Evolutionary conservation across 2,888 invertebrate species (phyloP).

Genomic region (Trichogramma evanescens): DNA sequence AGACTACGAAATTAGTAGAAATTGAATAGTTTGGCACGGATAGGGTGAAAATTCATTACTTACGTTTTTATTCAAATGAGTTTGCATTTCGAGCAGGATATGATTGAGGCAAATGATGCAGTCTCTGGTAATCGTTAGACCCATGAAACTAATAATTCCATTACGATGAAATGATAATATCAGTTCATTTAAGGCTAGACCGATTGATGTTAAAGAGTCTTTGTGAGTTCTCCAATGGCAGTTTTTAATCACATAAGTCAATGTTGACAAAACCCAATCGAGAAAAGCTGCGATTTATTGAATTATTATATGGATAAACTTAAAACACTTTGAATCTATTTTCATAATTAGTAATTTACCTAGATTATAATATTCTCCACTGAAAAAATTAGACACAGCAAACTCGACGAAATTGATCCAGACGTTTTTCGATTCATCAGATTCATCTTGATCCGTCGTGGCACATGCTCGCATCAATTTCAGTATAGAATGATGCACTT

Average conservation of each 20-base stretch:
- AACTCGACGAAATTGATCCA: conserved; percentile 50
- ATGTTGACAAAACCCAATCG: conserved; percentile 49
- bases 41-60: conserved; percentile 16
- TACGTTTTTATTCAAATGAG: conserved; percentile 44
- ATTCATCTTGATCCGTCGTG: conserved; percentile 23
- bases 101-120: conserved; percentile 53
- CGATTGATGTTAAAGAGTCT: conserved; percentile 42
- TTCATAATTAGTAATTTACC: conserved; percentile 37
- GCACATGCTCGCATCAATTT: conserved; percentile 38
- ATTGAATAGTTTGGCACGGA: neutral
- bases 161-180: conserved; percentile 52
- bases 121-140: conserved; percentile 52
- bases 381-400: conserved; percentile 49
- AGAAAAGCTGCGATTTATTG: conserved; percentile 45
- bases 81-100: conserved; percentile 50
- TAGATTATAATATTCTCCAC: conserved; percentile 53
- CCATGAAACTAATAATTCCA: conserved; percentile 53
- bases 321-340: neutral
- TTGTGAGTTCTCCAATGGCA: conserved; percentile 48
- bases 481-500: conserved; percentile 38
- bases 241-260: conserved; percentile 49
- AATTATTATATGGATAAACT: neutral
- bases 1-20: conserved; percentile 24
- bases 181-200: conserved; percentile 49
- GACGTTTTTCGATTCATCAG: conserved; percentile 27